Evolutionary conservation across 1,140 invertebrate genomes (phyloP).

Genomic region (Camponotus floridanus): DNA sequence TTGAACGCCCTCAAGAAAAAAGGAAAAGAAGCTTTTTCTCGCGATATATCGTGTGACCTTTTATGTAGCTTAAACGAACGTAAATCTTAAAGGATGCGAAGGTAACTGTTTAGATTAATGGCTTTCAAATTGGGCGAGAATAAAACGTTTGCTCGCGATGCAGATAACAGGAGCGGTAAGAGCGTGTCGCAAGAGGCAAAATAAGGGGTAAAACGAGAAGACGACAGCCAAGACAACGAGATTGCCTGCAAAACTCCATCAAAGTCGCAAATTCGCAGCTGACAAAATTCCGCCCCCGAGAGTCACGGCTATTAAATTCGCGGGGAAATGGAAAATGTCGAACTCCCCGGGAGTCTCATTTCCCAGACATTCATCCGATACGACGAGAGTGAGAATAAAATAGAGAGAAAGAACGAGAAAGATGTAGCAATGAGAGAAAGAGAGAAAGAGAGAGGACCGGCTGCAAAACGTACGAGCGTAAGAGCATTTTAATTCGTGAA

Average conservation of each 20-base stretch:
- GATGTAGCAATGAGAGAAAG: not conserved
- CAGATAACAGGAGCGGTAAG: not conserved
- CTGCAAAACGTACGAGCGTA: not conserved
- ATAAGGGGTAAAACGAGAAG: not conserved
- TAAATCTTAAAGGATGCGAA: not conserved
- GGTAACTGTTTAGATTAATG: not conserved
- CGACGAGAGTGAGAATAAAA: too few relatives aligned
- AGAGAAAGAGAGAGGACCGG: not conserved
- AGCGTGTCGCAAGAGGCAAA: too few relatives aligned
- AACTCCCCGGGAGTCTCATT: constrained; percentile 34
- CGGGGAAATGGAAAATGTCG: constrained; percentile 23
- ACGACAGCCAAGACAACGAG: not conserved
- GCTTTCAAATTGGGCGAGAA: not conserved
- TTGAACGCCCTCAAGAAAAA: too few relatives aligned
- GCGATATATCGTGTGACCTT: not conserved
- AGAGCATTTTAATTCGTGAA: constrained; percentile 67
- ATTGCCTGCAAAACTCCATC: constrained; percentile 32
- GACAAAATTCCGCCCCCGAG: constrained; percentile 18
- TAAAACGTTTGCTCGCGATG: not conserved
- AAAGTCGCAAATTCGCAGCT: constrained; percentile 41
- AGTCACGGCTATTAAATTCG: constrained; percentile 26
- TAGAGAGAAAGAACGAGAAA: not conserved
- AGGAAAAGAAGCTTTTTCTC: not conserved
- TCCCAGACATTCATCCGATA: not conserved
- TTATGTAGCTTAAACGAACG: not conserved